Evolutionary conservation across 1,140 invertebrate species (phyloP).

Genomic region (Drosophila trapezifrons): DNA sequence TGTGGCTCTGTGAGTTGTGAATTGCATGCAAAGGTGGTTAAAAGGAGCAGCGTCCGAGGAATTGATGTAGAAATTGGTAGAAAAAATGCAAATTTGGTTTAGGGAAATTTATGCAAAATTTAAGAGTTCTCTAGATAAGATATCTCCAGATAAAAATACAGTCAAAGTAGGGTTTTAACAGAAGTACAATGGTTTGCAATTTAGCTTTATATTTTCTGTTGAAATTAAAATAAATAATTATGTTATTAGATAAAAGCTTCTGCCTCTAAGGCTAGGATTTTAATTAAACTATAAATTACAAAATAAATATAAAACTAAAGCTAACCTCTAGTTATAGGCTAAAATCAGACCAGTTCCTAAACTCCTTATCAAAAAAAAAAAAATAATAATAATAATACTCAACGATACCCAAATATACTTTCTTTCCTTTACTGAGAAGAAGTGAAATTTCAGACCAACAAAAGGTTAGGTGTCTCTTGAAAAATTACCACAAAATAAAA

Average conservation of each 20-base stretch:
- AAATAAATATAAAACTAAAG: background rate
- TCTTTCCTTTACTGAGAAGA: background rate
- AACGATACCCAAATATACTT: background rate
- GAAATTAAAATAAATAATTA: background rate
- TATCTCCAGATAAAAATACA: background rate
- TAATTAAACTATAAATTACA: background rate
- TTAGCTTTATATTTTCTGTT: too few species aligned
- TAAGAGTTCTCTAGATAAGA: background rate
- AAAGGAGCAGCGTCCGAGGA: constrained; percentile 8
- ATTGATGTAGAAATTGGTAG: background rate
- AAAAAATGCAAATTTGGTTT: constrained; percentile 8
- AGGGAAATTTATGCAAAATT: constrained; percentile 8
- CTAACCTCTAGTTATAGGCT: background rate
- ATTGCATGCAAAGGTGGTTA: constrained; percentile 10
- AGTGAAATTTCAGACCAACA: constrained; percentile 6
- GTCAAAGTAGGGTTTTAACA: background rate
- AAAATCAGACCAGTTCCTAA: background rate
- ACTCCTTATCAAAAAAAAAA: background rate
- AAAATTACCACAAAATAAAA: constrained; percentile 1
- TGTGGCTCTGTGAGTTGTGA: constrained; percentile 6
- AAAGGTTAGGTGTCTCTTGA: constrained; percentile 10
- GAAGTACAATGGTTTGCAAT: too few species aligned
- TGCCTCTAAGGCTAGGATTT: too few species aligned
- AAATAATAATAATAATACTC: background rate
- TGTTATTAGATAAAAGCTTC: too few species aligned